phyloP scores from a whole-genome alignment of 2,888 invertebrate genomes.

The Polymixis lichenea region DNA sequence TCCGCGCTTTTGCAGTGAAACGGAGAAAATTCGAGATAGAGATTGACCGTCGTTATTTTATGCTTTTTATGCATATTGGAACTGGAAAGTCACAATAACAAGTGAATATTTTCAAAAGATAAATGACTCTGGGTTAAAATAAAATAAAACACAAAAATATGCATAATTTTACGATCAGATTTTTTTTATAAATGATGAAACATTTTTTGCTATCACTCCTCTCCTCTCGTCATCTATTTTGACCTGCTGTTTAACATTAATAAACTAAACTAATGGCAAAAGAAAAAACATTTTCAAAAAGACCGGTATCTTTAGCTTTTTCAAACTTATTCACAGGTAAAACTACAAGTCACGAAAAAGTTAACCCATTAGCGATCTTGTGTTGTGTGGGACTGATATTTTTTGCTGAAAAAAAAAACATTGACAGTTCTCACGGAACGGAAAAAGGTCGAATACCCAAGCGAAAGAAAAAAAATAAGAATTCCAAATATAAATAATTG shows the following conservation, averaged over 20 bases:
- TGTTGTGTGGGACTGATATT: conserved; percentile 51
- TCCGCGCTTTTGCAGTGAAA: neutral
- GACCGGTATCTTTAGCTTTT: conserved; percentile 14
- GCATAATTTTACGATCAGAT: conserved; percentile 5
- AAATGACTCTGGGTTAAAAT: neutral
- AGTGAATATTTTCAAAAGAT: neutral
- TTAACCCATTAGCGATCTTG: conserved; percentile 65
- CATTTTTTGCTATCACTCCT: conserved; percentile 29
- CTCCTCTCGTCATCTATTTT: neutral
- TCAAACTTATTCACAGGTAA: conserved; percentile 46
- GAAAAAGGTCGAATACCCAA: conserved; percentile 63
- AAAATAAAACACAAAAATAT: neutral
- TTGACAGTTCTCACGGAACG: conserved; percentile 69
- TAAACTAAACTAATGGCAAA: neutral
- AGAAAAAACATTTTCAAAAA: neutral
- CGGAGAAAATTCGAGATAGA: neutral
- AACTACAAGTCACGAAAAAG: conserved; percentile 46
- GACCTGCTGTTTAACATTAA: conserved; percentile 1
- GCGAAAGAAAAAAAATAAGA: conserved; percentile 48
- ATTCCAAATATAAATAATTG: conserved; percentile 52
- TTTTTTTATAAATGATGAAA: neutral
- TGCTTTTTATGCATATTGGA: neutral
- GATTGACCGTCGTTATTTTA: neutral
- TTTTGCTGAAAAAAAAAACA: conserved; percentile 47
- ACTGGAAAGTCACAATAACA: neutral